Evolutionary conservation across 2,113 vertebrate genomes (phyloP).

Genomic region (Cyanistes caeruleus): DNA sequence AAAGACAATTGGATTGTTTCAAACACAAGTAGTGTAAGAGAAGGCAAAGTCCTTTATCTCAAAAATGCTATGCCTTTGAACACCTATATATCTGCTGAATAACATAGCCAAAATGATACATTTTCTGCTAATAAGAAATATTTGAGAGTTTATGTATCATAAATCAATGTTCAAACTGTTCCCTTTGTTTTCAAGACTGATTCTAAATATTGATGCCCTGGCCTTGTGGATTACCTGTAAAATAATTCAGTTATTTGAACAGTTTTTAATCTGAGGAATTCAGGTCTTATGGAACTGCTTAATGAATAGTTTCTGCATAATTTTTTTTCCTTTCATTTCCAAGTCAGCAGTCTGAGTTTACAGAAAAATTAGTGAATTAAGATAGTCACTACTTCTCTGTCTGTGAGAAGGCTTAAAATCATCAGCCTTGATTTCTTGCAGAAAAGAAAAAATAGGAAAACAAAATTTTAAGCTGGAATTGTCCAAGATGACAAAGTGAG

Average conservation of each 20-base stretch:
- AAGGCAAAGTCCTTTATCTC: not conserved
- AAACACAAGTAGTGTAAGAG: not conserved
- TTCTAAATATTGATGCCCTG: not conserved
- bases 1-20: not conserved
- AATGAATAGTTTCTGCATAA: not conserved
- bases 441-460: not conserved
- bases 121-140: not conserved
- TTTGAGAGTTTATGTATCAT: not conserved
- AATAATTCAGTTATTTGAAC: not conserved
- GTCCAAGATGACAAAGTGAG: not conserved
- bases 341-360: not conserved
- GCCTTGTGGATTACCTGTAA: not conserved
- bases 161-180: accelerated
- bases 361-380: not conserved
- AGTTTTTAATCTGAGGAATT: not conserved
- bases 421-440: no score
- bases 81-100: not conserved
- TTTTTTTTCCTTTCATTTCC: not conserved
- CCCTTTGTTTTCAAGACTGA: not conserved
- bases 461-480: not conserved
- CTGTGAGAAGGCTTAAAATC: no score
- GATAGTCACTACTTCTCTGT: not conserved
- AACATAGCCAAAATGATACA: not conserved
- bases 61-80: not conserved
- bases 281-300: not conserved